These are phyloP conservation scores for Neosilurus hyrtlii DNA, from an alignment of 2,797 vertebrate genomes.

Conservation along the genomic window DNA sequence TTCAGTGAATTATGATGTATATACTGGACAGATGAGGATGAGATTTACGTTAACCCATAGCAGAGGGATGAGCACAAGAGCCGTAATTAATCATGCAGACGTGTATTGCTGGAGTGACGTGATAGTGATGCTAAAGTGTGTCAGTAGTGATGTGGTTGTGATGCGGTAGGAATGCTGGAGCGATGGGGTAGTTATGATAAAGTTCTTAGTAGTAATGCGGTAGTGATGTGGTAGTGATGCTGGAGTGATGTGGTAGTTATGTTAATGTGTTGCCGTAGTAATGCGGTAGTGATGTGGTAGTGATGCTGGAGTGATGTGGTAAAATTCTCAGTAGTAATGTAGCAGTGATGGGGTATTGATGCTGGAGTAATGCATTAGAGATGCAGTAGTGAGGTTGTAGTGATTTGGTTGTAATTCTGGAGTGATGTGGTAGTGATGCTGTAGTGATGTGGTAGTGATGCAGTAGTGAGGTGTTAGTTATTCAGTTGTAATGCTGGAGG, in stretches of 20 bases:
- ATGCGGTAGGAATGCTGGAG: not conserved
- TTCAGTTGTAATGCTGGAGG: too few relatives aligned
- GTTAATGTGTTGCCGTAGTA: not conserved
- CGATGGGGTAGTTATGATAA: too few relatives aligned
- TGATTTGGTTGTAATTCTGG: too few relatives aligned
- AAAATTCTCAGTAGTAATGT: too few relatives aligned
- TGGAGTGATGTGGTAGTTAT: too few relatives aligned
- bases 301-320: too few relatives aligned
- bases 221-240: not conserved
- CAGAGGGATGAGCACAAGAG: not conserved
- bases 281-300: not conserved
- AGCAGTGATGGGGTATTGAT: too few relatives aligned
- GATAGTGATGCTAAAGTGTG: not conserved
- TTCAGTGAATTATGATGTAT: not conserved
- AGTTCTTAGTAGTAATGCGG: not conserved
- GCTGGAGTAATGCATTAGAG: too few relatives aligned
- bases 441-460: too few relatives aligned
- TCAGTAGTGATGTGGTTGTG: too few relatives aligned
- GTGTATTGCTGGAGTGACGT: not conserved
- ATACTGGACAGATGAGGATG: not conserved
- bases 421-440: not conserved
- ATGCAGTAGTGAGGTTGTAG: not conserved
- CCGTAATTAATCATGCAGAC: not conserved
- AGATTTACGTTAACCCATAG: not conserved
- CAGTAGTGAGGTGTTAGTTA: not conserved